phyloP scores from a whole-genome alignment of 2,797 vertebrate genomes.

The Sparus aurata region DNA sequence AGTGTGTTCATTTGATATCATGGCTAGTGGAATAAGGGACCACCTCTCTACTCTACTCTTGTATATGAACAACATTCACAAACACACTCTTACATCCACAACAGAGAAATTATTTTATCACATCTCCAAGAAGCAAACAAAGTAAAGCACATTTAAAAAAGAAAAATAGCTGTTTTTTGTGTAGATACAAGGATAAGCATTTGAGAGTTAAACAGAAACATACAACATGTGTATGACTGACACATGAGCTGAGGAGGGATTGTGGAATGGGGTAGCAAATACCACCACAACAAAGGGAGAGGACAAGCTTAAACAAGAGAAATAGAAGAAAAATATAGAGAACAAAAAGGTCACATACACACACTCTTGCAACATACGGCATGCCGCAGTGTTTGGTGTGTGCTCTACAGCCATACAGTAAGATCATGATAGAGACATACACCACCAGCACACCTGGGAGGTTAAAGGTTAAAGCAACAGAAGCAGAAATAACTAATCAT shows the following conservation, averaged over 20 bases:
- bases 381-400: slow-evolving; percentile 26
- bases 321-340: slow-evolving; percentile 1
- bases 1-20: not conserved
- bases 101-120: slow-evolving; percentile 13
- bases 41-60: not conserved
- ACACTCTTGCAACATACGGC: slow-evolving; percentile 13
- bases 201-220: slow-evolving; percentile 52
- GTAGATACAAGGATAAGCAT: slow-evolving; percentile 67
- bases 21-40: not conserved
- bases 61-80: not conserved
- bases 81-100: slow-evolving; percentile 4
- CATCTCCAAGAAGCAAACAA: slow-evolving; percentile 25
- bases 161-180: slow-evolving; percentile 14
- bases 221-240: slow-evolving; percentile 22
- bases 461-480: slow-evolving; percentile 52
- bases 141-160: slow-evolving; percentile 32
- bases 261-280: slow-evolving; percentile 17
- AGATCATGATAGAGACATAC: slow-evolving; percentile 37
- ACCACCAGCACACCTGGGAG: slow-evolving; percentile 57
- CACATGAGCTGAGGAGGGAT: slow-evolving; percentile 6
- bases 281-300: slow-evolving; percentile 17
- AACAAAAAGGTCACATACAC: not conserved
- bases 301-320: slow-evolving; percentile 23
- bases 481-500: slow-evolving; percentile 29
- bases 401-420: slow-evolving; percentile 18